Percentiles rank a stretch among this genome's conserved stretches.
phyloP scores from a whole-genome alignment of 2,113 vertebrate genomes.

The Chloebia gouldiae region DNA sequence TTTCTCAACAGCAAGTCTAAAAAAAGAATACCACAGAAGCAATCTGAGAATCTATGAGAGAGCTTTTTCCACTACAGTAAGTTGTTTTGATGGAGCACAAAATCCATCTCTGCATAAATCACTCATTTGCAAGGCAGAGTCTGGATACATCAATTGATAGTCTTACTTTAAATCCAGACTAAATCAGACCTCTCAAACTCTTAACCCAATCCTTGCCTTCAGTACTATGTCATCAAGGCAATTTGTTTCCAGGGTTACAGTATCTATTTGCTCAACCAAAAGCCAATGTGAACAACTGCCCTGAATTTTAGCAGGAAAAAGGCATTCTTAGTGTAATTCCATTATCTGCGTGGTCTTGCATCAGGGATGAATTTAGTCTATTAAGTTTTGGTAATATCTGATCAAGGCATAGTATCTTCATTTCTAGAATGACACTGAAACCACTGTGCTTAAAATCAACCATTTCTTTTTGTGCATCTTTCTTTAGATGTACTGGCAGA shows the following conservation, averaged over 20 bases:
- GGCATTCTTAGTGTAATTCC: neutral
- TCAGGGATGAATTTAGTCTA: neutral
- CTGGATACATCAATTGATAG: neutral
- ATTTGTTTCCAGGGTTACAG: constrained; percentile 50
- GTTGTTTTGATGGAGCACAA: neutral
- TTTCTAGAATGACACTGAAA: constrained; percentile 1
- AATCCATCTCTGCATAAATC: neutral
- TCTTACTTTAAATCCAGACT: constrained; percentile 17
- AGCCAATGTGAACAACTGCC: constrained; percentile 3
- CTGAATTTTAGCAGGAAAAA: constrained; percentile 26
- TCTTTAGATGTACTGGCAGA: neutral
- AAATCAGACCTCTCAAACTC: constrained; percentile 28
- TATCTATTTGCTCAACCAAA: constrained; percentile 15
- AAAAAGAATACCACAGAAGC: constrained; percentile 21
- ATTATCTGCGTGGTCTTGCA: neutral
- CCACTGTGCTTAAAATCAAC: neutral
- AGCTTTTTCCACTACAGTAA: neutral
- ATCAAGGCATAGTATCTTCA: neutral
- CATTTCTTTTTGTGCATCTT: neutral
- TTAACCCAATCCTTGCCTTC: constrained; percentile 30
- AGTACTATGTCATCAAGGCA: constrained; percentile 8
- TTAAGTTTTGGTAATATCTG: neutral
- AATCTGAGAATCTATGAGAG: constrained; percentile 6
- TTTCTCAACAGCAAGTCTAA: constrained; percentile 23
- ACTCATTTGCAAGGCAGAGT: neutral